phyloP scores from a whole-genome alignment of 1,140 invertebrate species.

The Belonocnema kinseyi region DNA sequence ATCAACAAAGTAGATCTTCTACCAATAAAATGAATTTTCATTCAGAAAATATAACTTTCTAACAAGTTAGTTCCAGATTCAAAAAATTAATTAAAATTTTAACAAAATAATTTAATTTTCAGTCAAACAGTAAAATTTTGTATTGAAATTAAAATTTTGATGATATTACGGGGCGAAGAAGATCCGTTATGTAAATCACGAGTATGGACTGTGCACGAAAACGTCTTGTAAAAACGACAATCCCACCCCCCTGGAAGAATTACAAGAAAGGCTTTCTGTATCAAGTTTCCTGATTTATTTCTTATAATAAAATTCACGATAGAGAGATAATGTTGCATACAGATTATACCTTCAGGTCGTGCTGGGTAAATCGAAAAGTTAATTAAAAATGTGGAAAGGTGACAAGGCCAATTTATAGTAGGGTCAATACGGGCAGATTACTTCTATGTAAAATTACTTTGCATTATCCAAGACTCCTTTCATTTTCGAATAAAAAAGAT shows the following conservation, averaged over 20 bases:
- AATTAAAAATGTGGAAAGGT: background rate
- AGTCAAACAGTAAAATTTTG: too few species aligned
- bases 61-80: too few species aligned
- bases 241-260: constrained; percentile 30
- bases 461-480: too few species aligned
- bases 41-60: too few species aligned
- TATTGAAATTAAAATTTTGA: background rate
- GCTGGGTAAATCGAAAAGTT: background rate
- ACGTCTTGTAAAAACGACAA: background rate
- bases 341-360: background rate
- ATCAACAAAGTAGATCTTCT: too few species aligned
- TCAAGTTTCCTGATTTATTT: constrained; percentile 52
- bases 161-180: constrained; percentile 15
- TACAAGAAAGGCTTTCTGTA: constrained; percentile 41
- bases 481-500: too few species aligned
- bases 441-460: too few species aligned
- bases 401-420: background rate
- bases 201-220: background rate
- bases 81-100: too few species aligned
- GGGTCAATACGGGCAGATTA: too few species aligned
- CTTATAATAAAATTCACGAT: constrained; percentile 49
- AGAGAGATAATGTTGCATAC: constrained; percentile 38
- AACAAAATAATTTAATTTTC: too few species aligned
- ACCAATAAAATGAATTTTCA: too few species aligned
- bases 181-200: background rate